A percentile compares a stretch with the other conserved stretches of the same genome.
phyloP scores from a whole-genome alignment of 1,140 invertebrate species.

The Drosophila athabasca region DNA sequence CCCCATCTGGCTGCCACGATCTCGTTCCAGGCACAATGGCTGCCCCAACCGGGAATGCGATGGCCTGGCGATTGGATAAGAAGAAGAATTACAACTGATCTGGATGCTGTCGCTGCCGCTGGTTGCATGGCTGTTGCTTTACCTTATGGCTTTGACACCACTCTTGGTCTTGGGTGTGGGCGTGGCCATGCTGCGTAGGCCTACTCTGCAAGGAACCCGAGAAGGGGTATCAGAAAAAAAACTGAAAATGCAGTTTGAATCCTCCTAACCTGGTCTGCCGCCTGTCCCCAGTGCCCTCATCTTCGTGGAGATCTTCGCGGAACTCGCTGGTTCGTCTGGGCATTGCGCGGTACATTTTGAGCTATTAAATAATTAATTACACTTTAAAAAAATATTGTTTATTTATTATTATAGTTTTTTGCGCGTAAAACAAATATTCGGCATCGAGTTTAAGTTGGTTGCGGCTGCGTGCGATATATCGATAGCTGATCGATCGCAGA shows the following conservation, averaged over 20 bases:
- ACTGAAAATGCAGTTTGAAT: not conserved
- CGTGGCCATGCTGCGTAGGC: conserved; percentile 9
- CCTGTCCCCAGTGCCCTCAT: conserved; percentile 22
- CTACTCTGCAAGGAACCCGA: not conserved
- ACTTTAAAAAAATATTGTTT: no score
- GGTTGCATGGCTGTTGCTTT: no score
- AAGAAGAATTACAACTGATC: not conserved
- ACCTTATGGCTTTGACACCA: not conserved
- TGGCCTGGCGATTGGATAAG: not conserved
- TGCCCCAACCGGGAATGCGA: conserved; percentile 24
- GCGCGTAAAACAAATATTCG: conserved; percentile 17
- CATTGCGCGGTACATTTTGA: conserved; percentile 24
- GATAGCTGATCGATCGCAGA: no score
- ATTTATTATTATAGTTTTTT: not conserved
- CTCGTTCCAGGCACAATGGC: conserved; percentile 34
- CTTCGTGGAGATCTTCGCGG: conserved; percentile 50
- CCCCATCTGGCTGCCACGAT: conserved; percentile 22
- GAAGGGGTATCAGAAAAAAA: not conserved
- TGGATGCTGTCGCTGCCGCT: no score
- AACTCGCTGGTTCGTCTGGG: conserved; percentile 72
- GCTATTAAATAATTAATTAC: no score
- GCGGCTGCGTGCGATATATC: not conserved
- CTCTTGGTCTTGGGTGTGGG: conserved; percentile 15
- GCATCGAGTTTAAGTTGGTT: conserved; percentile 16
- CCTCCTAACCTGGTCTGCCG: conserved; percentile 49